A percentile compares a stretch with the other conserved stretches of the same genome.
phyloP scores from a whole-genome alignment of 1,140 invertebrate species.

The Drosophila varians region DNA sequence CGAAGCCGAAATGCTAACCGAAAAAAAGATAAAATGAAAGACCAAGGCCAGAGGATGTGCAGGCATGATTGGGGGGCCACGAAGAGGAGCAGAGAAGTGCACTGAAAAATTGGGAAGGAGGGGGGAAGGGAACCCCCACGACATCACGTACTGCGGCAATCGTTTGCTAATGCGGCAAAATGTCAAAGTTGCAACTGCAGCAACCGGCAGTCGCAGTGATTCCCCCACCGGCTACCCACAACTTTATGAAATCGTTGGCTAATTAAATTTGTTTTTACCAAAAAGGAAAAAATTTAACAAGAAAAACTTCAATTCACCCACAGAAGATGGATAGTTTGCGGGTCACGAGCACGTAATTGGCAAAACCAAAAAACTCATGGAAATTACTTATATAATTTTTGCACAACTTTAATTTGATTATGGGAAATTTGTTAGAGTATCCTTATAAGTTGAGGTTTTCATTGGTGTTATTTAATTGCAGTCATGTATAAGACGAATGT shows the following conservation, averaged over 20 bases:
- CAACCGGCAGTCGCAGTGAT: not conserved
- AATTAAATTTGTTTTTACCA: slow-evolving; percentile 71
- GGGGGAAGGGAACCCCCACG: slow-evolving; percentile 4
- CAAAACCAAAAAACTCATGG: slow-evolving; percentile 23
- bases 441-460: not conserved
- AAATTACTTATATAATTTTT: slow-evolving; percentile 14
- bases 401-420: not conserved
- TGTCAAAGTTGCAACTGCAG: slow-evolving; percentile 62
- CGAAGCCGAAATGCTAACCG: slow-evolving; percentile 11
- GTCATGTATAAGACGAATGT: not conserved
- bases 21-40: slow-evolving; percentile 19
- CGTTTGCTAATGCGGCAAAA: slow-evolving; percentile 63
- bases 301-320: slow-evolving; percentile 31
- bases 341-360: slow-evolving; percentile 56
- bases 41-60: slow-evolving; percentile 7
- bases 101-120: not conserved
- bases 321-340: slow-evolving; percentile 56
- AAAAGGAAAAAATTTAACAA: slow-evolving; percentile 11
- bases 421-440: not conserved
- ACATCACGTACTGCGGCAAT: slow-evolving; percentile 59
- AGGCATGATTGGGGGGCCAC: not conserved
- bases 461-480: slow-evolving; percentile 5
- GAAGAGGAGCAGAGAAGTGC: not conserved
- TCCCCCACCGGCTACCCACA: not conserved
- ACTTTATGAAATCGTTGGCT: slow-evolving; percentile 57